Evolutionary conservation across 2,113 vertebrate species (phyloP).

Genomic region (Stegostoma tigrinum): DNA sequence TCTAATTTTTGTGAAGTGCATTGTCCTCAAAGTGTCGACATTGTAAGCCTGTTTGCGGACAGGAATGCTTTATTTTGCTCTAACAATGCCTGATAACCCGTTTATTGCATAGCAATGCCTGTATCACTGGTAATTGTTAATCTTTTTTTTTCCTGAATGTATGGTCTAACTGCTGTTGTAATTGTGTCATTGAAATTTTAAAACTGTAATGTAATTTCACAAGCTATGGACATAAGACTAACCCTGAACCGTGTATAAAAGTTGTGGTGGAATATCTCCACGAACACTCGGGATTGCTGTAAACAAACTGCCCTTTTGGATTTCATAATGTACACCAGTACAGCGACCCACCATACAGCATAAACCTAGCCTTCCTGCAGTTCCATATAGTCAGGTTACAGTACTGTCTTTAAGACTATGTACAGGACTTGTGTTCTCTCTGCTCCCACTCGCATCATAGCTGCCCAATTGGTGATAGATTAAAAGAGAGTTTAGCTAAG

Average conservation of each 20-base stretch:
- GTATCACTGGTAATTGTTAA: background rate
- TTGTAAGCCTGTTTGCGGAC: background rate
- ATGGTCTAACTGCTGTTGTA: too few relatives aligned
- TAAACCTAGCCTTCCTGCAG: background rate
- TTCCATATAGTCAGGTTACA: background rate
- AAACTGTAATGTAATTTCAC: background rate
- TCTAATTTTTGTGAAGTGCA: background rate
- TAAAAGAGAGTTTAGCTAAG: background rate
- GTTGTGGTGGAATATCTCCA: background rate
- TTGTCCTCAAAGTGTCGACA: background rate
- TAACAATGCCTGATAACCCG: background rate
- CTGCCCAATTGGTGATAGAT: background rate
- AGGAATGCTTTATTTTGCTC: background rate
- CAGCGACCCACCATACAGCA: background rate
- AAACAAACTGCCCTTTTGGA: background rate
- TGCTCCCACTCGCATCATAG: background rate
- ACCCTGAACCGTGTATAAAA: background rate
- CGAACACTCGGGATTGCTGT: too few relatives aligned
- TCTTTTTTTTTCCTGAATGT: background rate
- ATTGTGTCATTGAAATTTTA: background rate
- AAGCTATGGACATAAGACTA: background rate
- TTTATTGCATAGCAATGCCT: background rate
- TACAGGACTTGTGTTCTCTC: background rate
- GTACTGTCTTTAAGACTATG: background rate
- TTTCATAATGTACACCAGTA: background rate